phyloP scores from a whole-genome alignment of 2,888 invertebrate genomes.

The Drosophila birchii region DNA sequence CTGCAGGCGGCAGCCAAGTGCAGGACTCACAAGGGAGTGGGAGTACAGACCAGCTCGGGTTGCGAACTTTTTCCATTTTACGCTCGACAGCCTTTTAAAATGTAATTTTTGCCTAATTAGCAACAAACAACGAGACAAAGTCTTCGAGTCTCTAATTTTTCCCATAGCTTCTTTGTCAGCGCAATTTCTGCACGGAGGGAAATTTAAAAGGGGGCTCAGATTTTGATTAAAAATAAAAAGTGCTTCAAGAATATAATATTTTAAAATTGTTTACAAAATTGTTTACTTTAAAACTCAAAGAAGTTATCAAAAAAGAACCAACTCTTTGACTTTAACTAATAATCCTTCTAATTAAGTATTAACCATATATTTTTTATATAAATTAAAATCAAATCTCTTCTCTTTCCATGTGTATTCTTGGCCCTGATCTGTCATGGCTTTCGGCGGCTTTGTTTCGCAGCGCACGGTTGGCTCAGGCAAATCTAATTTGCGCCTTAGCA shows the following conservation, averaged over 20 bases:
- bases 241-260: not conserved
- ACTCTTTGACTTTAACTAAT: no score
- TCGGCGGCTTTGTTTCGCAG: slow-evolving; percentile 38
- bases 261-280: no score
- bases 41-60: slow-evolving; percentile 17
- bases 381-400: not conserved
- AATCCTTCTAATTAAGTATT: not conserved
- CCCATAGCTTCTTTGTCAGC: slow-evolving; percentile 15
- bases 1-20: slow-evolving; percentile 13
- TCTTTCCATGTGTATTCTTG: slow-evolving; percentile 2
- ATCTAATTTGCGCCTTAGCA: slow-evolving; percentile 77
- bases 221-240: no score
- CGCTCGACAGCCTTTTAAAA: slow-evolving; percentile 80
- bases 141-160: slow-evolving; percentile 34
- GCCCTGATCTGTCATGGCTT: slow-evolving; percentile 23
- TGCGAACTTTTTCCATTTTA: slow-evolving; percentile 80
- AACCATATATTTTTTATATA: no score
- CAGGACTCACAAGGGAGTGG: not conserved
- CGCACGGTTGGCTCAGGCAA: slow-evolving; percentile 52
- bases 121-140: slow-evolving; percentile 70
- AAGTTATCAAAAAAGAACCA: no score
- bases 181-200: not conserved
- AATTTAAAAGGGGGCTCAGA: not conserved
- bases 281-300: no score
- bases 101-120: slow-evolving; percentile 81